Percentiles rank a stretch among this genome's conserved stretches.
These are phyloP conservation scores for Sacculina carcini DNA, from an alignment of 2,888 invertebrate genomes.

Conservation along the genomic window DNA sequence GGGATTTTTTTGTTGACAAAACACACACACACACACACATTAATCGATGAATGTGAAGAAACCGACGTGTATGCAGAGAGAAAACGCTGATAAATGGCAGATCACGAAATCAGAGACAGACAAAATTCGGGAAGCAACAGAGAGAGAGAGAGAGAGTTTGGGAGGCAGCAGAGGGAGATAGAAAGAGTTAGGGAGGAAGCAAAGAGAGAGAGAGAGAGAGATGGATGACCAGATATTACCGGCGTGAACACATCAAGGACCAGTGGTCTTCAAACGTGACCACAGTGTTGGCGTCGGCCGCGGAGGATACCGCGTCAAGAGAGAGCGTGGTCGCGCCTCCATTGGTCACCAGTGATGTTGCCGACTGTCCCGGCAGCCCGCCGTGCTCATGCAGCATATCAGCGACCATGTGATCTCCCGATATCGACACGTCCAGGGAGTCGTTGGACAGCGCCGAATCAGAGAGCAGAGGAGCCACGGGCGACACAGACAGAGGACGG, in stretches of 20 bases:
- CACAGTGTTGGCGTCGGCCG: not conserved
- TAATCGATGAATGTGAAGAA: not conserved
- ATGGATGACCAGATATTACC: not conserved
- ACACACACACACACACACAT: not conserved
- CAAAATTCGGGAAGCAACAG: not conserved
- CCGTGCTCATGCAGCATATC: too few relatives aligned
- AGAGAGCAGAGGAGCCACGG: not conserved
- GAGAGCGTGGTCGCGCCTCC: not conserved
- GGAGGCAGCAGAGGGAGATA: constrained; percentile 3
- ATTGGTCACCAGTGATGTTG: too few relatives aligned
- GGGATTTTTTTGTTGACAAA: not conserved
- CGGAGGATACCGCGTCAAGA: not conserved
- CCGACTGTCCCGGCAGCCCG: too few relatives aligned
- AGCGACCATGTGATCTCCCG: too few relatives aligned
- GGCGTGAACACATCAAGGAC: not conserved
- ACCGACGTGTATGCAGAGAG: too few relatives aligned
- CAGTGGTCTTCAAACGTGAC: not conserved
- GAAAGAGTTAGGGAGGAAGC: constrained; percentile 2
- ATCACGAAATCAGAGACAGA: too few relatives aligned
- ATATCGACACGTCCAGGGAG: too few relatives aligned
- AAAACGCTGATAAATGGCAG: too few relatives aligned
- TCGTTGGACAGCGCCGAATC: too few relatives aligned
- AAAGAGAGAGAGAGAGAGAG: constrained; percentile 1
- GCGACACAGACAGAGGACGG: not conserved
- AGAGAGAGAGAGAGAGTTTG: not conserved